These are phyloP conservation scores for Plusia festucae DNA, from an alignment of 2,888 invertebrate genomes.

Conservation along the genomic window DNA sequence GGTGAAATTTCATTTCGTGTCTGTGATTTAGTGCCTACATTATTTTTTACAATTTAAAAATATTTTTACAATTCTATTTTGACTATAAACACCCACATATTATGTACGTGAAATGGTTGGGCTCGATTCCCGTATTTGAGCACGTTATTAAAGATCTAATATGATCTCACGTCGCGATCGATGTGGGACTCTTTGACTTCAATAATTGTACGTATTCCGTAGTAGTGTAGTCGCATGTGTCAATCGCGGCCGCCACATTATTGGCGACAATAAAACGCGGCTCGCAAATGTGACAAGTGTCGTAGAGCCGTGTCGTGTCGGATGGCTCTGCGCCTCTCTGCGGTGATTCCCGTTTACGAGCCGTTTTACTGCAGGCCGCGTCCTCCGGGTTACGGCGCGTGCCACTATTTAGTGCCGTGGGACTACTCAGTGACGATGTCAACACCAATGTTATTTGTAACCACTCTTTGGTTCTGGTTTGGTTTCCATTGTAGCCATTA, in stretches of 20 bases:
- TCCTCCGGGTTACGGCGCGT: conserved; percentile 33
- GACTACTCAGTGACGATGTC: conserved; percentile 31
- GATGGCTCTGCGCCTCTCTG: conserved; percentile 15
- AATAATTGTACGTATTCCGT: not conserved
- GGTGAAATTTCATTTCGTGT: too few relatives aligned
- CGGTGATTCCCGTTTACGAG: conserved; percentile 51
- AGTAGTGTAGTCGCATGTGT: not conserved
- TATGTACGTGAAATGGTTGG: not conserved
- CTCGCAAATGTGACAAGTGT: conserved; percentile 33
- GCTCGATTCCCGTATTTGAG: not conserved
- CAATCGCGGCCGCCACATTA: conserved; percentile 6
- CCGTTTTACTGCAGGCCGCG: conserved; percentile 35
- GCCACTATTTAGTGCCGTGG: conserved; percentile 36
- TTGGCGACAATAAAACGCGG: conserved; percentile 31
- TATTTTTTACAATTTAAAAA: too few relatives aligned
- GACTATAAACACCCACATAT: too few relatives aligned
- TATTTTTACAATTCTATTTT: too few relatives aligned
- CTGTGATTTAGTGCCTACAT: too few relatives aligned
- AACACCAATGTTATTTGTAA: conserved; percentile 21
- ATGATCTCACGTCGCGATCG: too few relatives aligned
- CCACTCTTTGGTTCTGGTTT: conserved; percentile 7
- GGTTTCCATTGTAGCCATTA: not conserved
- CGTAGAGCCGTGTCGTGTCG: conserved; percentile 10
- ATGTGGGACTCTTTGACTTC: too few relatives aligned
- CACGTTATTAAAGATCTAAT: not conserved